These are phyloP conservation scores for Sylvia borin DNA, from an alignment of 2,797 vertebrate genomes.

Conservation along the genomic window DNA sequence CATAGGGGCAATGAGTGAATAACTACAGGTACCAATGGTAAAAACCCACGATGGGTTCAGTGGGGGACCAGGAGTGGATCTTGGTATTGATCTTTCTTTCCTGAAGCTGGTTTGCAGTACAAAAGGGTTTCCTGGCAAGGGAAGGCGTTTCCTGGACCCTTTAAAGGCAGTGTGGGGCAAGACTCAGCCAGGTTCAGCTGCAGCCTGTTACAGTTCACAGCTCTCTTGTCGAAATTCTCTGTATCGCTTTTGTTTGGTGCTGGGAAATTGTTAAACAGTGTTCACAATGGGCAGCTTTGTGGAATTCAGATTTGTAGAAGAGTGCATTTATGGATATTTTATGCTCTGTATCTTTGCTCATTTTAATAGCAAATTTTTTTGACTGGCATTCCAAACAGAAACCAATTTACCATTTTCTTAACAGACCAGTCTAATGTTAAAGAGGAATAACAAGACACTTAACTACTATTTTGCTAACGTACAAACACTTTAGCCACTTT, in stretches of 20 bases:
- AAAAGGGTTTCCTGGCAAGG: neutral
- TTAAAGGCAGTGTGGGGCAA: neutral
- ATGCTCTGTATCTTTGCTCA: neutral
- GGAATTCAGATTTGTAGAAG: neutral
- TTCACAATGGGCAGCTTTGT: neutral
- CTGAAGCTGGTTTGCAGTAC: neutral
- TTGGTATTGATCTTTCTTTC: neutral
- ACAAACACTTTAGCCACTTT: neutral
- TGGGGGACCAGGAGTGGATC: neutral
- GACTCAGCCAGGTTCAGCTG: neutral
- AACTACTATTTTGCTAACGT: neutral
- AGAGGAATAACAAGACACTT: neutral
- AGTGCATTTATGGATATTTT: neutral
- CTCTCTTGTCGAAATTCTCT: neutral
- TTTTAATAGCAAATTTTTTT: neutral
- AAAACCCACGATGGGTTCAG: neutral
- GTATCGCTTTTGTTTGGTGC: neutral
- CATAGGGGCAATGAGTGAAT: accelerated
- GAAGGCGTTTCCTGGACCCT: neutral
- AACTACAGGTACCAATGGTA: accelerated
- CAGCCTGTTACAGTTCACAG: neutral
- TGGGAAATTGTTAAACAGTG: neutral
- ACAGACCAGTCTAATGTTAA: neutral
- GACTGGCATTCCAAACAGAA: neutral
- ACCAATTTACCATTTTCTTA: neutral